Percentiles rank a stretch among this genome's conserved stretches.
phyloP scores from a whole-genome alignment of 2,113 vertebrate genomes.

The Pipa parva region DNA sequence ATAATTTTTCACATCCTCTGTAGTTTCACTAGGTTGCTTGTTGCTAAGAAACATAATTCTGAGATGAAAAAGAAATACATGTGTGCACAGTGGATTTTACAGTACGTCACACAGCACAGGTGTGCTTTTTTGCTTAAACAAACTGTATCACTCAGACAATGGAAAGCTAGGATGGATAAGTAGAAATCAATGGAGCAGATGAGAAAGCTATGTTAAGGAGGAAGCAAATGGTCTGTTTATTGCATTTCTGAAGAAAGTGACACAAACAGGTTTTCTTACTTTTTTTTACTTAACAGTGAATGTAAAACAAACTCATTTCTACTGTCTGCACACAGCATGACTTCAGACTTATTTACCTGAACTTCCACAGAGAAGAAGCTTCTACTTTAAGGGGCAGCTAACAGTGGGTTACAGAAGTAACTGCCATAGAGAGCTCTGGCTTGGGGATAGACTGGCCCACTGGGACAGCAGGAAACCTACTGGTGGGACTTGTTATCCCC shows the following conservation, averaged over 20 bases:
- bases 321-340: background rate
- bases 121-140: constrained; percentile 32
- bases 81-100: constrained; percentile 34
- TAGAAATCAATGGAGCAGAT: constrained; percentile 26
- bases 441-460: no score
- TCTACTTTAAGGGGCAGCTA: no score
- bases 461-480: no score
- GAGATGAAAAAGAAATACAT: constrained; percentile 8
- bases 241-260: constrained; percentile 17
- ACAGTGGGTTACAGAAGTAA: no score
- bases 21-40: background rate
- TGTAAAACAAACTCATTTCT: background rate
- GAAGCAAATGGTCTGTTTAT: constrained; percentile 24
- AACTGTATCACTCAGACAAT: constrained; percentile 23
- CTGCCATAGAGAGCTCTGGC: no score
- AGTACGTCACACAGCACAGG: constrained; percentile 33
- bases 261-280: background rate
- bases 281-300: background rate
- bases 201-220: constrained; percentile 7
- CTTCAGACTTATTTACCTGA: background rate
- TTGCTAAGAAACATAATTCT: constrained; percentile 7
- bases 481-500: no score
- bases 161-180: constrained; percentile 26
- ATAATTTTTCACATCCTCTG: no score
- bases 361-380: background rate